A percentile compares a stretch with the other conserved stretches of the same genome.
phyloP scores from a whole-genome alignment of 2,113 vertebrate genomes.

The Myotis lucifugus region DNA sequence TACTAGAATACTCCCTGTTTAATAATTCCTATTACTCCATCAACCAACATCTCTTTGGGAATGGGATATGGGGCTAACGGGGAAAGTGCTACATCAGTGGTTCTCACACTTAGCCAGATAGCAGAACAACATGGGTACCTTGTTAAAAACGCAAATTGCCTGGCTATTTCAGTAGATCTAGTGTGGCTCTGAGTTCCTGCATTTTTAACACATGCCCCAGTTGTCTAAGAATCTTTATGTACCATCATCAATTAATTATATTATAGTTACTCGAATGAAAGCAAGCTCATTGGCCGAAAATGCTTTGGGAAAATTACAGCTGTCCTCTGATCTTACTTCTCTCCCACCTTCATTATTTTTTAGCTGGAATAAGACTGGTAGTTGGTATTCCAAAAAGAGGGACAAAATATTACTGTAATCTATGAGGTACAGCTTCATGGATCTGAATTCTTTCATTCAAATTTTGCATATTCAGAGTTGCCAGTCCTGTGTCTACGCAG shows the following conservation, averaged over 20 bases:
- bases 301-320: conserved; percentile 9
- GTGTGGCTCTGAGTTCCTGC: not conserved
- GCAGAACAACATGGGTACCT: not conserved
- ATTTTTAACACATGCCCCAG: not conserved
- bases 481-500: not conserved
- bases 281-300: not conserved
- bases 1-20: not conserved
- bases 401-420: not conserved
- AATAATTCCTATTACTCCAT: not conserved
- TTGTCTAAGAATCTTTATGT: not conserved
- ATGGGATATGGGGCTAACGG: not conserved
- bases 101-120: not conserved
- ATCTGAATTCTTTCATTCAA: not conserved
- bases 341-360: not conserved
- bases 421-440: not conserved
- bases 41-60: not conserved
- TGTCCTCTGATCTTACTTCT: not conserved
- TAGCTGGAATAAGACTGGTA: not conserved
- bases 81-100: not conserved
- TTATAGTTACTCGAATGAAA: not conserved
- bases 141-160: conserved; percentile 15
- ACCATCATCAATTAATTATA: not conserved
- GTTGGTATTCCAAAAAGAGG: not conserved
- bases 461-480: not conserved
- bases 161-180: not conserved